A percentile compares a stretch with the other conserved stretches of the same genome.
phyloP scores from a whole-genome alignment of 1,140 invertebrate genomes.

The Eriosoma lanigerum region DNA sequence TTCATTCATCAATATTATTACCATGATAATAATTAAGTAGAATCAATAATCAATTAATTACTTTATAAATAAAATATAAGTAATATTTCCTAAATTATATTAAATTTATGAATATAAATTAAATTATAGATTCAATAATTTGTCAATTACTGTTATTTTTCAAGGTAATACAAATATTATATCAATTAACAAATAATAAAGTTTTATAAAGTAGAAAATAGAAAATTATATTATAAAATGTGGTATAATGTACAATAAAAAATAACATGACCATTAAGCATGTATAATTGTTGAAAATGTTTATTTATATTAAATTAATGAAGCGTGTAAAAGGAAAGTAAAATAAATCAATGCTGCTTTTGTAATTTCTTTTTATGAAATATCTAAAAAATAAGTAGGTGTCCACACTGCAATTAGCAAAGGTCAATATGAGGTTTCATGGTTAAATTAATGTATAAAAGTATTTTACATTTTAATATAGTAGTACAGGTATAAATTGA shows the following conservation, averaged over 20 bases:
- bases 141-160: not conserved
- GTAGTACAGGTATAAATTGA: not conserved
- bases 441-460: slow-evolving; percentile 18
- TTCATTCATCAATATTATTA: no score
- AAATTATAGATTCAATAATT: not conserved
- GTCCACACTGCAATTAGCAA: not conserved
- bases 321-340: slow-evolving; percentile 46
- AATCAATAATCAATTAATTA: no score
- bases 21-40: no score
- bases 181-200: not conserved
- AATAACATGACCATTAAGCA: not conserved
- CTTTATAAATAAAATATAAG: no score
- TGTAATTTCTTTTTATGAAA: slow-evolving; percentile 5
- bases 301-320: not conserved
- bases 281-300: not conserved
- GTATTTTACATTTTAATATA: no score
- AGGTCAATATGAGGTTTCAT: slow-evolving; percentile 16
- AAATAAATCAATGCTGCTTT: slow-evolving; percentile 1
- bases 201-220: not conserved
- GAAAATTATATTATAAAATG: not conserved
- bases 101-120: no score
- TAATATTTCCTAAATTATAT: no score
- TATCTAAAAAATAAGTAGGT: not conserved
- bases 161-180: no score
- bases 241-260: not conserved